These are phyloP conservation scores for Schizothorax lantsangensis DNA, from an alignment of 2,797 vertebrate genomes.

Conservation along the genomic window DNA sequence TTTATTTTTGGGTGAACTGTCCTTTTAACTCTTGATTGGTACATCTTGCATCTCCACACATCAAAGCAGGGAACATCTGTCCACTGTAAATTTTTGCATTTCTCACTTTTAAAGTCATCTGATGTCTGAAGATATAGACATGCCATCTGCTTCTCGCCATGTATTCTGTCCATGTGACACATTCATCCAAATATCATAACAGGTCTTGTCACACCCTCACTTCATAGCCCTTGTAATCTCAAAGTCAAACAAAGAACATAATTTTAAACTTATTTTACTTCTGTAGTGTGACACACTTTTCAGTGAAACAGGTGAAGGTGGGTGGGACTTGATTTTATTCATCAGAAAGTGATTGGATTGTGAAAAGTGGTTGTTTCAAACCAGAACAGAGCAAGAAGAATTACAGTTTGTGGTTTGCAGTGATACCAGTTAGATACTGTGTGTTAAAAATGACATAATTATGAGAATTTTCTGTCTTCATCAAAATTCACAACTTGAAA, in stretches of 20 bases:
- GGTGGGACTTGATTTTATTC: not conserved
- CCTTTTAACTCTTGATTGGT: constrained; percentile 23
- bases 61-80: constrained; percentile 57
- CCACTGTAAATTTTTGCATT: constrained; percentile 26
- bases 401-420: not conserved
- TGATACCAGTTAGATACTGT: not conserved
- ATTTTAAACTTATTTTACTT: not conserved
- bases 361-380: not conserved
- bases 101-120: constrained; percentile 42
- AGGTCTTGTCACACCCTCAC: not conserved
- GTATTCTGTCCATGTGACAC: constrained; percentile 39
- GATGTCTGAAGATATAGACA: constrained; percentile 46
- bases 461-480: not conserved
- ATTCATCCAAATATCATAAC: not conserved
- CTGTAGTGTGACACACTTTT: not conserved
- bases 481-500: not conserved
- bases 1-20: not conserved
- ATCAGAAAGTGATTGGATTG: not conserved
- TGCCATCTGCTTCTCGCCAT: constrained; percentile 66
- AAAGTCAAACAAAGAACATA: not conserved
- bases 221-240: not conserved
- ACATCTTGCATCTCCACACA: constrained; percentile 24
- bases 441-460: not conserved
- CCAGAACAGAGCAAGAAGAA: not conserved
- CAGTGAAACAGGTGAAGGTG: not conserved